Evolutionary conservation across 2,888 invertebrate species (phyloP).

Genomic region (Cryptocephalus moraei): DNA sequence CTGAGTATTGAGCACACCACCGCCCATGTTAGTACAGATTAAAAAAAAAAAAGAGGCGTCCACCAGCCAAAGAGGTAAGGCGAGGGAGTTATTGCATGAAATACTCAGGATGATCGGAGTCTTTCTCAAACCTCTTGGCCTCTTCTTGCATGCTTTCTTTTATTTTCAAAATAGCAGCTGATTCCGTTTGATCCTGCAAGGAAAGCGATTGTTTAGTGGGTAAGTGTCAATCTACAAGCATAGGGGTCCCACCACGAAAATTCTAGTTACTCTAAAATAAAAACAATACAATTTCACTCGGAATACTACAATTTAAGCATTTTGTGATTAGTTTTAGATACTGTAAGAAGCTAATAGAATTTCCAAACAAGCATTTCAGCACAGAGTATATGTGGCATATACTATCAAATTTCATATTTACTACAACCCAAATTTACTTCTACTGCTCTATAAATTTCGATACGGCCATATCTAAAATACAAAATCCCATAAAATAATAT

Average conservation of each 20-base stretch:
- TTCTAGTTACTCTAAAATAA: not conserved
- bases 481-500: too few relatives aligned
- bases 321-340: too few relatives aligned
- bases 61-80: slow-evolving; percentile 40
- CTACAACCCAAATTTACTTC: too few relatives aligned
- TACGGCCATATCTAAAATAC: too few relatives aligned
- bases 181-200: slow-evolving; percentile 83
- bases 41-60: slow-evolving; percentile 38
- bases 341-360: too few relatives aligned
- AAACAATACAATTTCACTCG: too few relatives aligned
- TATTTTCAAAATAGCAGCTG: slow-evolving; percentile 99
- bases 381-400: too few relatives aligned
- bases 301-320: too few relatives aligned
- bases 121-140: slow-evolving; percentile 97
- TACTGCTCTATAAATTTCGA: too few relatives aligned
- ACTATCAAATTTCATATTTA: too few relatives aligned
- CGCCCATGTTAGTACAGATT: slow-evolving; percentile 40
- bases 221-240: slow-evolving; percentile 39
- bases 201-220: slow-evolving; percentile 43
- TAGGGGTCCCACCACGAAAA: slow-evolving; percentile 19
- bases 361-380: too few relatives aligned
- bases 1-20: slow-evolving; percentile 39
- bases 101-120: slow-evolving; percentile 93
- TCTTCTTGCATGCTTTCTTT: slow-evolving; percentile 99
- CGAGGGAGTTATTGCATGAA: slow-evolving; percentile 79